A percentile compares a stretch with the other conserved stretches of the same genome.
Evolutionary conservation across 2,797 vertebrate genomes (phyloP).

Genomic region (Pseudopleuronectes americanus): DNA sequence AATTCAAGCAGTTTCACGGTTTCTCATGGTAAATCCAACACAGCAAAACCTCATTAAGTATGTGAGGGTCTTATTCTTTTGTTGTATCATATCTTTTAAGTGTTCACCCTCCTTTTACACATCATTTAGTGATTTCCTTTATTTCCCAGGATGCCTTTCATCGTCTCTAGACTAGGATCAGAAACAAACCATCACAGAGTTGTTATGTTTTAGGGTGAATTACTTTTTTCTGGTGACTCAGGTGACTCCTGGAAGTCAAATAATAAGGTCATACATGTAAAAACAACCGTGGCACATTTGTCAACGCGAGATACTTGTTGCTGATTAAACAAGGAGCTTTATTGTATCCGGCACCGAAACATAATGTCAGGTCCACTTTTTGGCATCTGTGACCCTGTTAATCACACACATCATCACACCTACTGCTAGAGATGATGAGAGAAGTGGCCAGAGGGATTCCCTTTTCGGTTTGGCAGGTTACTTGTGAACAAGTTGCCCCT

Average conservation of each 20-base stretch:
- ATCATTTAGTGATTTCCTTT: background rate
- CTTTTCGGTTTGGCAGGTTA: slow-evolving; percentile 36
- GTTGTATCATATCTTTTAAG: background rate
- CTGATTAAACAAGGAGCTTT: background rate
- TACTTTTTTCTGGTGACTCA: background rate
- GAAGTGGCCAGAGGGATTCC: slow-evolving; percentile 32
- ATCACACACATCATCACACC: slow-evolving; percentile 39
- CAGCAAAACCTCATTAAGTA: background rate
- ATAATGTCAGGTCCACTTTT: slow-evolving; percentile 12
- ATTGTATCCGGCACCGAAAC: slow-evolving; percentile 16
- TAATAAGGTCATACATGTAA: background rate
- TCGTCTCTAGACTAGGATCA: background rate
- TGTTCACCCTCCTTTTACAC: background rate
- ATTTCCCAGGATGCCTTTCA: background rate
- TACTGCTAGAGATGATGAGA: slow-evolving; percentile 31
- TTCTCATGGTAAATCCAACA: background rate
- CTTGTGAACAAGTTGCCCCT: slow-evolving; percentile 39
- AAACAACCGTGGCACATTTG: background rate
- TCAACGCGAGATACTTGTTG: slow-evolving; percentile 1
- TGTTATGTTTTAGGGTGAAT: background rate
- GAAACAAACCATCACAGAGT: background rate
- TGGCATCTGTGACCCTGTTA: slow-evolving; percentile 28
- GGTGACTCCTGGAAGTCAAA: background rate
- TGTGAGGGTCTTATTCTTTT: background rate
- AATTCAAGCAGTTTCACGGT: background rate